A percentile compares a stretch with the other conserved stretches of the same genome.
These are phyloP conservation scores for Drosophila biarmipes DNA, from an alignment of 1,140 invertebrate genomes.

Conservation along the genomic window DNA sequence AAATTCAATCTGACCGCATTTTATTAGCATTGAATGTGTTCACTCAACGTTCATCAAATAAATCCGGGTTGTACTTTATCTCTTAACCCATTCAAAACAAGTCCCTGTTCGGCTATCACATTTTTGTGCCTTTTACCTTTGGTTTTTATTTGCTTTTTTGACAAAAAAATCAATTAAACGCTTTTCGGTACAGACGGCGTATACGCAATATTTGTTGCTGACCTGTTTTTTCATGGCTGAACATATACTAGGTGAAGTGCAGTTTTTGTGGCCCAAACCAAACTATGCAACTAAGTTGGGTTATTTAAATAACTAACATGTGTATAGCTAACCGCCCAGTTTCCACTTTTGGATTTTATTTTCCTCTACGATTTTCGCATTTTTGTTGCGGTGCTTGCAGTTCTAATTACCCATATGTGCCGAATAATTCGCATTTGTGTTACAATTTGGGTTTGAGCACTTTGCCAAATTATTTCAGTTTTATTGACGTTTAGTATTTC, in stretches of 20 bases:
- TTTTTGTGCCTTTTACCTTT: neutral
- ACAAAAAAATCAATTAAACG: conserved; percentile 41
- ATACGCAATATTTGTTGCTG: conserved; percentile 41
- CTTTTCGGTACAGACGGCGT: conserved; percentile 10
- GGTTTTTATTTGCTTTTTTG: neutral
- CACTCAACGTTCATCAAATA: conserved; percentile 8
- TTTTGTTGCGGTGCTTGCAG: conserved; percentile 20
- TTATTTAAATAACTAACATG: conserved; percentile 22
- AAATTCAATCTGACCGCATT: neutral
- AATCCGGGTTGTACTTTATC: neutral
- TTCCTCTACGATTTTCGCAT: neutral
- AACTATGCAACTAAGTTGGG: conserved; percentile 21
- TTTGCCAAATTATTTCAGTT: conserved; percentile 4
- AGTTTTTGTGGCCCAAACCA: conserved; percentile 9
- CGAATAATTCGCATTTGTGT: conserved; percentile 10
- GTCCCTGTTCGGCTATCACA: neutral
- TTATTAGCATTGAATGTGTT: conserved; percentile 1
- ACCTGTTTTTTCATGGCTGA: conserved; percentile 12
- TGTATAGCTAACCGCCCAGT: neutral
- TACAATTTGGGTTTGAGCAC: conserved; percentile 22
- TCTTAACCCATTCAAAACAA: conserved; percentile 7
- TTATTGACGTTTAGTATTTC: neutral
- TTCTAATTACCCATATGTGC: conserved; percentile 38
- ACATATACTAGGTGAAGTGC: conserved; percentile 1
- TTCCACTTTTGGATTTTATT: conserved; percentile 1